Evolutionary conservation across 2,113 vertebrate species (phyloP), one percentile per base, ranked within the genome.

Genomic region (Xenopus tropicalis): DNA sequence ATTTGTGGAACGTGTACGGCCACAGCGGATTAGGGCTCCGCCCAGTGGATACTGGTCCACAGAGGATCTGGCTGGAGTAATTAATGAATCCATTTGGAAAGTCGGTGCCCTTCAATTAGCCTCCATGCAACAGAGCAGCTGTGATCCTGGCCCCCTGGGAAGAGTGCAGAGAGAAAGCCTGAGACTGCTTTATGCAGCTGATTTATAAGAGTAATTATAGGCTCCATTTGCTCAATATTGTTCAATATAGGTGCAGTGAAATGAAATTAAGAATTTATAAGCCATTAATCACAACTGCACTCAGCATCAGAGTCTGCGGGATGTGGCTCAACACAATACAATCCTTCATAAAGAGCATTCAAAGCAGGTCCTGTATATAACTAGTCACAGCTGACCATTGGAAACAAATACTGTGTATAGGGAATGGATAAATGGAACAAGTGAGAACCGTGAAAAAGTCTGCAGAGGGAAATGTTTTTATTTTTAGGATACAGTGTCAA

Each of bases 21-120:
- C 21, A 48, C 59, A 17, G 56, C 23, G 61, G 44, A 24, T 62
- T 77, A 29, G 59, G 66, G 78, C 78, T 77, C 85, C 83, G 83
- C 82, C 78, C 82, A 80, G 77, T 85, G 86, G 86, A 82, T 37
- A 80, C 78, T 82, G 82, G 82, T 64, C 81, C 79, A 75, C 63
- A 54, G 79, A 87, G 81, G 81, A 88, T 82, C 82, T 70, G 72
- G 80, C 3, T 51, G 78, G 69, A 81, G 85, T 87, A 86, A 91
- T 86, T 85, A 93, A 91, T 91, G 89, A 90, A 89, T 88, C 86
- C 88, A 87, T 90, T 87, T 89, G 80, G 84, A 88, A 82, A 86
- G 86, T 87, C 80, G 88, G 83, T 86, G 86, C 81, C 86, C 85
- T 89, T 86, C 80, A 79, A 89, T 89, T 88, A 88, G 84, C 81